These are phyloP conservation scores for Saccopteryx leptura DNA, from an alignment of 2,113 vertebrate species.

Conservation along the genomic window DNA sequence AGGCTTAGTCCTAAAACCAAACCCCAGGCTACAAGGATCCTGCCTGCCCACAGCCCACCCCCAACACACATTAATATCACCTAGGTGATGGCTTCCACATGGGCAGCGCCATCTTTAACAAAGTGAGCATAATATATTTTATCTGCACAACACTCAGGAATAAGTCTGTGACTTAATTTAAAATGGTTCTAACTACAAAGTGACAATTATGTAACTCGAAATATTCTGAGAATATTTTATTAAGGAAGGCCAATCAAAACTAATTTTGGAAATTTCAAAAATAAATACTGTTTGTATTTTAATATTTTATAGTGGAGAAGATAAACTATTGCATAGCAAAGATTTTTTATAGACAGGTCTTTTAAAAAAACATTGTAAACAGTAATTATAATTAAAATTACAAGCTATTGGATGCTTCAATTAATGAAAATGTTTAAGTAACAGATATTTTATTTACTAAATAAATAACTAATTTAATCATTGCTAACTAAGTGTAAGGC, in stretches of 20 bases:
- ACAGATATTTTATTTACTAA: constrained; percentile 33
- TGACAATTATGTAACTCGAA: not conserved
- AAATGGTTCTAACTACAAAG: not conserved
- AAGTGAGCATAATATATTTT: too few species aligned
- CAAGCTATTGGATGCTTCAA: not conserved
- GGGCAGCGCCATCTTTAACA: too few species aligned
- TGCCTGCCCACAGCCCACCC: too few species aligned
- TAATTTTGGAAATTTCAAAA: not conserved
- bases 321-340: not conserved
- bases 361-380: not conserved
- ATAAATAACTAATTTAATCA: not conserved
- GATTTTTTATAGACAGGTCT: not conserved
- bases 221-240: not conserved
- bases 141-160: not conserved
- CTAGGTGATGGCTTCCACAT: too few species aligned
- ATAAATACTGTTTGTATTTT: not conserved
- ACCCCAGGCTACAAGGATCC: too few species aligned
- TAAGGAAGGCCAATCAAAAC: not conserved
- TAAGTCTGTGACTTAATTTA: not conserved
- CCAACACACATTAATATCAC: too few species aligned
- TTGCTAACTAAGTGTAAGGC: too few species aligned
- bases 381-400: not conserved
- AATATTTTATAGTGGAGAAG: not conserved
- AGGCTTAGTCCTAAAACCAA: too few species aligned
- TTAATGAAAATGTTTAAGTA: not conserved